Evolutionary conservation across 2,113 vertebrate genomes (phyloP), one percentile per base, ranked within the genome.

Genomic region (Bufo bufo): DNA sequence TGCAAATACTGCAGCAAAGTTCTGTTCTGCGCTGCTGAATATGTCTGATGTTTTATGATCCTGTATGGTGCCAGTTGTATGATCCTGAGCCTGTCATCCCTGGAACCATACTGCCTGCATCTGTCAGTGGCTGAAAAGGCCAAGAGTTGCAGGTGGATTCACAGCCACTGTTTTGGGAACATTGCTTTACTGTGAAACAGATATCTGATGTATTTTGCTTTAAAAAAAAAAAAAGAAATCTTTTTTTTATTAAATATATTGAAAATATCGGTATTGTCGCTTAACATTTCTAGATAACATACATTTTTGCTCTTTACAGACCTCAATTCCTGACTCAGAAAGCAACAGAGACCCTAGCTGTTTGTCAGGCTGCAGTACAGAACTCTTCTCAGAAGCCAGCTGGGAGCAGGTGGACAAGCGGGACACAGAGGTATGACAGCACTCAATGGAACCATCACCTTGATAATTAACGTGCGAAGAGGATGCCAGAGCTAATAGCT

Each of bases 371-470:
- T 99, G 98, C 96, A 99, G 97, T 95, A 98, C 97, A 90, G 98
- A 99, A 95, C 95, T 98, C 91, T 98, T 99, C 94, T 99, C 97
- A 83, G 98, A 99, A 95, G 95, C 97, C 94, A 99, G 97, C 96
- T 99, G 98, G 98, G 98, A 99, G 89, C 98, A 98, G 96, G 97
- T 99, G 95, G 97, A 99, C 95, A 99, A 97, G 93, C 97, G 97
- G 94, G 97, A 99, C 94, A 96, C 97, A 23, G 97, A 99, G 97
- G 98, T 99, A 95, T 94, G 33, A 19, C 56, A 33, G 9, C 12
- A 13, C 33, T 23, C 9, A 20, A 19, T 17, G 71, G 6, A 10
- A 69, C 23, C 43, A 74, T 6, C 43, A 72, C 23, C 23, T 43
- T 66, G 23, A 8, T 66, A 20, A 23, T 7, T 66, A 63, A 63